Conservation (phyloP, 1,140 invertebrate species). For the Hycleus phaleratus region DNA sequence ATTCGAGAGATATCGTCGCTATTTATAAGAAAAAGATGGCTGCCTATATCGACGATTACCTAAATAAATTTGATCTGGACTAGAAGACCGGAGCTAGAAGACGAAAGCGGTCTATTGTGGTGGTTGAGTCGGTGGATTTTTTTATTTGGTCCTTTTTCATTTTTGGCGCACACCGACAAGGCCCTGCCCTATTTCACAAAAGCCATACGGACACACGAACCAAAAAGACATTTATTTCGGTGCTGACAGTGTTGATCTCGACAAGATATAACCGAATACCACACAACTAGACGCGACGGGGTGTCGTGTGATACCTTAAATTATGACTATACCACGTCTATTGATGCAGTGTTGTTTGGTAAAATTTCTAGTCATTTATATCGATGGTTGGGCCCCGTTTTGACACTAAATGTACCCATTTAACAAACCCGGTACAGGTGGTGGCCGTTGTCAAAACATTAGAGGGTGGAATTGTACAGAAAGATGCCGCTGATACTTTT, state of each 20-base stretch:
- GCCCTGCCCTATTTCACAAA: neutral
- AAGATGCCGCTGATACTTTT: too few relatives aligned
- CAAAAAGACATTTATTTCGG: slow-evolving; percentile 25
- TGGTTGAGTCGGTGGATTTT: too few relatives aligned
- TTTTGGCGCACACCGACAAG: slow-evolving; percentile 21
- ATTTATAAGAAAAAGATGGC: neutral
- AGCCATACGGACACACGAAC: slow-evolving; percentile 1
- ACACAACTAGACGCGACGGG: slow-evolving; percentile 22
- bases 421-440: slow-evolving; percentile 21
- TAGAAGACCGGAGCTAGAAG: too few relatives aligned
- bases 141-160: neutral
- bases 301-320: slow-evolving; percentile 15
- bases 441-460: slow-evolving; percentile 21
- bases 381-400: slow-evolving; percentile 14
- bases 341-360: too few relatives aligned
- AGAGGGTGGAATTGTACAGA: too few relatives aligned
- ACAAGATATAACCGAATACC: slow-evolving; percentile 17
- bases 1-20: slow-evolving; percentile 11
- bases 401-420: slow-evolving; percentile 23
- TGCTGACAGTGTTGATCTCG: slow-evolving; percentile 23
- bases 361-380: neutral
- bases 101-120: too few relatives aligned
- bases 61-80: too few relatives aligned
- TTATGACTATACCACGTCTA: slow-evolving; percentile 1
- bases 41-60: too few relatives aligned